Conservation (phyloP, 2,797 vertebrate species). For the Hirundo rustica region DNA sequence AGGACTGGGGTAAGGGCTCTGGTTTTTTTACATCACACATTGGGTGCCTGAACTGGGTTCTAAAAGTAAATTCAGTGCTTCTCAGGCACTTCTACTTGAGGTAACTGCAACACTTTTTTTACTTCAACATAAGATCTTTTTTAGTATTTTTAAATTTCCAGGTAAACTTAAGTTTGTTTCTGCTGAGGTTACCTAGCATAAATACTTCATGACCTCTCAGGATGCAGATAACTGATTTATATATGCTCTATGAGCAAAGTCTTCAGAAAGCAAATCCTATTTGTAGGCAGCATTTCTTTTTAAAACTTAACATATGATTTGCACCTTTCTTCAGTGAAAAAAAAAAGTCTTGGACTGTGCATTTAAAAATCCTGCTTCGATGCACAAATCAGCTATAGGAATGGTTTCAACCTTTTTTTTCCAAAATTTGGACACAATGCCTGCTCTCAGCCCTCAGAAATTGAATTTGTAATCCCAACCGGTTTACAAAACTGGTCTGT, state of each 20-base stretch:
- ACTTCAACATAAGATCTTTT: background rate
- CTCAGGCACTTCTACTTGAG: conserved; percentile 72
- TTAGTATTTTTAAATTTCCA: background rate
- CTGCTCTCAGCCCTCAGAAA: background rate
- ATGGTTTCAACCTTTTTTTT: background rate
- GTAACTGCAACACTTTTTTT: background rate
- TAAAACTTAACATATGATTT: background rate
- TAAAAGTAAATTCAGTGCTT: conserved; percentile 76
- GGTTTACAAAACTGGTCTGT: background rate
- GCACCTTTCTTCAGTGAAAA: background rate
- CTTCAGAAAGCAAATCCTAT: background rate
- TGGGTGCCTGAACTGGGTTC: conserved; percentile 65
- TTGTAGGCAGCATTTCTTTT: background rate
- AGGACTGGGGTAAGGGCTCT: conserved; percentile 83
- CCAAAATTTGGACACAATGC: background rate
- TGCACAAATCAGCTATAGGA: background rate
- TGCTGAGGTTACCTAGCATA: background rate
- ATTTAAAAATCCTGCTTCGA: background rate
- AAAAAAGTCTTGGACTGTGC: background rate
- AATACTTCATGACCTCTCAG: background rate
- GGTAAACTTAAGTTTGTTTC: background rate
- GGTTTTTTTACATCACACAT: conserved; percentile 65
- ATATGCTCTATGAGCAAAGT: background rate
- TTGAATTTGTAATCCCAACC: rapidly evolving
- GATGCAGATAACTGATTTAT: background rate